Evolutionary conservation across 2,113 vertebrate genomes (phyloP).

Genomic region (Orycteropus afer): DNA sequence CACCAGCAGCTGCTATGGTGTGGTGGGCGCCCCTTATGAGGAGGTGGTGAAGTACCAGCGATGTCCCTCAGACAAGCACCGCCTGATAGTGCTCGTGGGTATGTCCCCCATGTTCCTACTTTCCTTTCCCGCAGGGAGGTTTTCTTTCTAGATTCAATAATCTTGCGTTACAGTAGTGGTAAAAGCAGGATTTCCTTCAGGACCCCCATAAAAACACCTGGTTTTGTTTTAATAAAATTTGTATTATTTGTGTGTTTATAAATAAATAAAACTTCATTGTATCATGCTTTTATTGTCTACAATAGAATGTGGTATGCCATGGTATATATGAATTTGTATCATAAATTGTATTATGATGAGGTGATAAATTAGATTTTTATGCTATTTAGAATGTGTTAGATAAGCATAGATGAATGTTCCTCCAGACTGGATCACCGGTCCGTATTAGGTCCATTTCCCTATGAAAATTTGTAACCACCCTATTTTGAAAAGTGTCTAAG

Average conservation of each 20-base stretch:
- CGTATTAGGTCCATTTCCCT: not conserved
- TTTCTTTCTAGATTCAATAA: not conserved
- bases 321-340: not conserved
- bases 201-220: not conserved
- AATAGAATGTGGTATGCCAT: not conserved
- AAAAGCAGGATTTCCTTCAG: not conserved
- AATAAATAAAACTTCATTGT: not conserved
- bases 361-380: not conserved
- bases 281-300: not conserved
- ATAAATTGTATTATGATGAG: not conserved
- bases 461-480: not conserved
- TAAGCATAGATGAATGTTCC: not conserved
- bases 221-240: not conserved
- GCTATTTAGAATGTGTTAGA: not conserved
- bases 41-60: constrained; percentile 95
- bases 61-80: constrained; percentile 86
- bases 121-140: accelerated
- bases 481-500: not conserved
- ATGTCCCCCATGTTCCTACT: constrained; percentile 47
- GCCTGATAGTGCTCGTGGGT: constrained; percentile 94
- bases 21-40: constrained; percentile 89
- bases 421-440: not conserved
- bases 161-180: not conserved
- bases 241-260: not conserved
- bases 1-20: constrained; percentile 82